Evolutionary conservation across 2,797 vertebrate species (phyloP).

Genomic region (Martes flavigula): DNA sequence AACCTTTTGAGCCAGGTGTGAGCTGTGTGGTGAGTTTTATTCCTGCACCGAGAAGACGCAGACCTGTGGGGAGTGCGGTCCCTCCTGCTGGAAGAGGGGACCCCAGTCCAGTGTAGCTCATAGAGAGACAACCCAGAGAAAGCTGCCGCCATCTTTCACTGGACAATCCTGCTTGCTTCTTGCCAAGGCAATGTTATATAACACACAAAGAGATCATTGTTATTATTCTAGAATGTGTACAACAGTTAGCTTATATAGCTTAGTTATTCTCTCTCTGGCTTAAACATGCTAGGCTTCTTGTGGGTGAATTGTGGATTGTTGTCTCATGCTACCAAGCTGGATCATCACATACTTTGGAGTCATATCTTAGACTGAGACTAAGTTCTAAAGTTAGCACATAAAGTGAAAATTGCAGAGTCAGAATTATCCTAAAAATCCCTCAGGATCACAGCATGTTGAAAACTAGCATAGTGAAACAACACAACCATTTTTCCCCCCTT

Average conservation of each 20-base stretch:
- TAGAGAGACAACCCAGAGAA: not conserved
- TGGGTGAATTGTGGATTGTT: not conserved
- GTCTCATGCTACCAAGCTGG: not conserved
- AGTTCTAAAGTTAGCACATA: slow-evolving; percentile 36
- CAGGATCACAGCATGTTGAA: not conserved
- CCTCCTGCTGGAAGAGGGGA: not conserved
- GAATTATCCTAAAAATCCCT: slow-evolving; percentile 14
- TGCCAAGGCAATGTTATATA: not conserved
- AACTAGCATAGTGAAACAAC: not conserved
- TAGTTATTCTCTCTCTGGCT: not conserved
- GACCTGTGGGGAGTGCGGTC: fast-evolving
- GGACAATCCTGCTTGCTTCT: not conserved
- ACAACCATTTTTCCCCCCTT: not conserved
- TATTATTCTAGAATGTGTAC: not conserved
- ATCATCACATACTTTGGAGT: not conserved
- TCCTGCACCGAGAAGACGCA: not conserved
- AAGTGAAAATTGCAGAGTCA: slow-evolving; percentile 33
- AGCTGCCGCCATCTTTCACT: not conserved
- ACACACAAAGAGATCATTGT: not conserved
- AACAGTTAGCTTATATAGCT: not conserved
- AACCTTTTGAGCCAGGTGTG: not conserved
- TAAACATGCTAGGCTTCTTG: not conserved
- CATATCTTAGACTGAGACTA: not conserved
- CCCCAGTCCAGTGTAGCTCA: not conserved
- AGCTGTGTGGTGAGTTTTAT: not conserved